Evolutionary conservation across 2,797 vertebrate species (phyloP).

Genomic region (Eleutherodactylus coqui): DNA sequence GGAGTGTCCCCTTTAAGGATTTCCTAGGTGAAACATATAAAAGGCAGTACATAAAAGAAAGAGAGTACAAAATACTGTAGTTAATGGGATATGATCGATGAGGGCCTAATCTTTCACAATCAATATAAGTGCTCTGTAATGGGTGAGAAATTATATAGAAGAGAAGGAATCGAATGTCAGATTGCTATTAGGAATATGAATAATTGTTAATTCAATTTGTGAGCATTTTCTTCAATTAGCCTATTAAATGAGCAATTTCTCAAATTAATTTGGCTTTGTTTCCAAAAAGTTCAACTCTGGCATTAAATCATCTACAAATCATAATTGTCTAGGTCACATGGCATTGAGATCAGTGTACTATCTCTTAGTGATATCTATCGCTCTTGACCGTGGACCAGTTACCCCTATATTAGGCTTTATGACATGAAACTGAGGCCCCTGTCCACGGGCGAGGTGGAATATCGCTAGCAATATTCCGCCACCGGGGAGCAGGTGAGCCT

Average conservation of each 20-base stretch:
- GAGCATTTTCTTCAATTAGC: background rate
- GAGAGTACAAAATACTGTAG: background rate
- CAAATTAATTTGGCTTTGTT: constrained; percentile 7
- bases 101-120: background rate
- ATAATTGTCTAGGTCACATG: background rate
- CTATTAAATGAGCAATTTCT: background rate
- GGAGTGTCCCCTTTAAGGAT: too few relatives aligned
- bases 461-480: too few relatives aligned
- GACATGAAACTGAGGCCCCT: too few relatives aligned
- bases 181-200: constrained; percentile 4
- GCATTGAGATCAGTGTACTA: background rate
- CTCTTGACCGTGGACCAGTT: background rate
- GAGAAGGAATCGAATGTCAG: background rate
- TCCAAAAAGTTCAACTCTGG: background rate
- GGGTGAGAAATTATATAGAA: background rate
- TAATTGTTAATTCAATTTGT: background rate
- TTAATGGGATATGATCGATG: background rate
- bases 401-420: background rate
- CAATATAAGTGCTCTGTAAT: background rate
- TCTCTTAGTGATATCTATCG: too few relatives aligned
- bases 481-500: too few relatives aligned
- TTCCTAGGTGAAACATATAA: too few relatives aligned
- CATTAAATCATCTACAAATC: background rate
- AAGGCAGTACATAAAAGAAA: background rate
- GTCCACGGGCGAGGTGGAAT: too few relatives aligned